phyloP scores from a whole-genome alignment of 1,140 invertebrate genomes.

The Drosophila micromelanica region DNA sequence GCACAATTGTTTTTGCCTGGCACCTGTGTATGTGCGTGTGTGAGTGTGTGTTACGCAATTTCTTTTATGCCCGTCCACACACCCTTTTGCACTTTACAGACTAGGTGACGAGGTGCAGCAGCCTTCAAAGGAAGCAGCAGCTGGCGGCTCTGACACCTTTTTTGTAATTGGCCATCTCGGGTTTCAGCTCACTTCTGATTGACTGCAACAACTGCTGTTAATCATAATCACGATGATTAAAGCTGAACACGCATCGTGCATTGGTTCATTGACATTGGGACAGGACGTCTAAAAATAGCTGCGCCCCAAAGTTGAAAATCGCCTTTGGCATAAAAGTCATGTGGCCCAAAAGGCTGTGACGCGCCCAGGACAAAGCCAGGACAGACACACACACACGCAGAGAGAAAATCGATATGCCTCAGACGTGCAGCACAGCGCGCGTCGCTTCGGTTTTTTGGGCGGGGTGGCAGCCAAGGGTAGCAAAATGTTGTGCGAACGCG shows the following conservation, averaged over 20 bases:
- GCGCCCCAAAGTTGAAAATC: slow-evolving; percentile 45
- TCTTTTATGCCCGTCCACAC: not conserved
- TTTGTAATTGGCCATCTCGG: slow-evolving; percentile 8
- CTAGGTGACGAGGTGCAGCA: slow-evolving; percentile 19
- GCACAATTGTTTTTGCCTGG: slow-evolving; percentile 8
- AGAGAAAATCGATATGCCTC: slow-evolving; percentile 82
- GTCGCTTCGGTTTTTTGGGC: slow-evolving; percentile 25
- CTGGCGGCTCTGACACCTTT: slow-evolving; percentile 14
- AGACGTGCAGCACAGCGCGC: slow-evolving; percentile 61
- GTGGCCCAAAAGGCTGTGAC: slow-evolving; percentile 58
- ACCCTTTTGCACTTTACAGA: not conserved
- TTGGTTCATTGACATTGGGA: slow-evolving; percentile 45
- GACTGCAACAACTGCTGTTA: slow-evolving; percentile 8
- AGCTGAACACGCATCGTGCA: slow-evolving; percentile 5
- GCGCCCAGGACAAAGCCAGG: slow-evolving; percentile 56
- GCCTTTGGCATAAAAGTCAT: slow-evolving; percentile 42
- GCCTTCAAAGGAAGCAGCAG: not conserved
- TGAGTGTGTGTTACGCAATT: slow-evolving; percentile 40
- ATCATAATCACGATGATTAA: slow-evolving; percentile 1
- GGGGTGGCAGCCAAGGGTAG: slow-evolving; percentile 65
- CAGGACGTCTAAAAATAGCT: slow-evolving; percentile 48
- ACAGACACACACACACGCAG: slow-evolving; percentile 18
- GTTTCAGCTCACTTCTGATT: slow-evolving; percentile 6
- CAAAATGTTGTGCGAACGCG: slow-evolving; percentile 76
- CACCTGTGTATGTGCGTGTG: not conserved